A percentile compares a stretch with the other conserved stretches of the same genome.
Conservation (phyloP, 23 tunicate genomes). For the Phallusia fumigata region DNA sequence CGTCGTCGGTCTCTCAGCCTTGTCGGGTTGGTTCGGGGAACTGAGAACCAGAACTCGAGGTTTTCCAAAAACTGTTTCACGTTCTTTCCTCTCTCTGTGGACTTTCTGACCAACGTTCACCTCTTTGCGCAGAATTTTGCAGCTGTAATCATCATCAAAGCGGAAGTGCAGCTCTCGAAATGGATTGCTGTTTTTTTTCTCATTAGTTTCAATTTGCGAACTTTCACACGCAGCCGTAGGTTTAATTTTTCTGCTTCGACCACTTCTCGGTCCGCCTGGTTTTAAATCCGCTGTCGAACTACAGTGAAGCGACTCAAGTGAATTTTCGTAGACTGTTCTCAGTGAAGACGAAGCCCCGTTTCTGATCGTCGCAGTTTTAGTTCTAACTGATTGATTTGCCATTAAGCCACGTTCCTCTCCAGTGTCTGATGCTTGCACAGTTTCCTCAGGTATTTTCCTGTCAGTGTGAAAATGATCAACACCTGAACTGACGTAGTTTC, state of each 20-base stretch:
- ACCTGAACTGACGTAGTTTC: background rate
- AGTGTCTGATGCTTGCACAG: background rate
- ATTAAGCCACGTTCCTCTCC: background rate
- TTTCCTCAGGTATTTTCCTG: background rate
- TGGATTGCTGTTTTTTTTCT: background rate
- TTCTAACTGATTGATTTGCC: conserved; percentile 5
- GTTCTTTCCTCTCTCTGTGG: conserved; percentile 43
- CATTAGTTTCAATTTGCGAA: too few relatives aligned
- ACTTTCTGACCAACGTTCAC: conserved; percentile 51
- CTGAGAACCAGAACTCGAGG: conserved; percentile 28
- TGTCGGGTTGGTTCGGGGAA: background rate
- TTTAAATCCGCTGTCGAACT: background rate
- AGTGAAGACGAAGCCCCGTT: background rate
- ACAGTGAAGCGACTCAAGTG: background rate
- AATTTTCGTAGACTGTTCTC: background rate
- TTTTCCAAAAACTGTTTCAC: conserved; percentile 33
- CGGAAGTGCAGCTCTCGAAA: background rate
- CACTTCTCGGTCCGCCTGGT: background rate
- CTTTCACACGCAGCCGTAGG: background rate
- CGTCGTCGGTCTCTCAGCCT: background rate
- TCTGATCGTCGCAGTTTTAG: background rate
- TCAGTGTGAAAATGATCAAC: background rate
- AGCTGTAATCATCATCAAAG: conserved; percentile 36
- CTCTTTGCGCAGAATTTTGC: conserved; percentile 39
- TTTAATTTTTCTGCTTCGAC: background rate